These are phyloP conservation scores for Mactra quadrangularis DNA, from an alignment of 1,140 invertebrate species.

Conservation along the genomic window DNA sequence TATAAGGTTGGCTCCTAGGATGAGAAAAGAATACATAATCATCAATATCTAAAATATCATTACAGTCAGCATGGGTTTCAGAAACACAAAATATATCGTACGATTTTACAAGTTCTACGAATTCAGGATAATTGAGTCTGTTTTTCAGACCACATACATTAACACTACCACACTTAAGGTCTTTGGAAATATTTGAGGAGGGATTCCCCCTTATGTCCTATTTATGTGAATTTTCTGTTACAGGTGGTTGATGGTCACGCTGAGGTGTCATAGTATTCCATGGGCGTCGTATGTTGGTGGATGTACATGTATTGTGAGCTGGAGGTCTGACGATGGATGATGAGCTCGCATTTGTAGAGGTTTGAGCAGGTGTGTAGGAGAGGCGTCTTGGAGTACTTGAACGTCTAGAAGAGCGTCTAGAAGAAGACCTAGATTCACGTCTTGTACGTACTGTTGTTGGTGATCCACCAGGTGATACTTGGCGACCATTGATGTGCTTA, in stretches of 20 bases:
- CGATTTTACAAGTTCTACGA: not conserved
- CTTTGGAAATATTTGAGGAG: not conserved
- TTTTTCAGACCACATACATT: conserved; percentile 36
- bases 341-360: not conserved
- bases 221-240: not conserved
- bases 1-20: conserved; percentile 18
- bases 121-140: conserved; percentile 20
- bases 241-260: not conserved
- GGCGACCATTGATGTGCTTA: not conserved
- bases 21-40: conserved; percentile 24
- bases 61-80: conserved; percentile 11
- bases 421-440: not conserved
- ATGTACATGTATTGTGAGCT: too few relatives aligned
- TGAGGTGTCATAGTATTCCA: not conserved
- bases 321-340: too few relatives aligned
- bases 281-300: not conserved
- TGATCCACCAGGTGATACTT: not conserved
- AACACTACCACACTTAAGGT: conserved; percentile 10
- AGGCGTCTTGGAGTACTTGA: not conserved
- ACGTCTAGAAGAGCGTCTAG: not conserved
- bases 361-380: too few relatives aligned
- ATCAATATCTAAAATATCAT: conserved; percentile 17
- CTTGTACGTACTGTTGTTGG: not conserved
- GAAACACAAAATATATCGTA: conserved; percentile 43
- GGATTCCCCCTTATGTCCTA: conserved; percentile 16